Evolutionary conservation across 2,797 vertebrate species (phyloP).

Genomic region (Balearica regulorum): DNA sequence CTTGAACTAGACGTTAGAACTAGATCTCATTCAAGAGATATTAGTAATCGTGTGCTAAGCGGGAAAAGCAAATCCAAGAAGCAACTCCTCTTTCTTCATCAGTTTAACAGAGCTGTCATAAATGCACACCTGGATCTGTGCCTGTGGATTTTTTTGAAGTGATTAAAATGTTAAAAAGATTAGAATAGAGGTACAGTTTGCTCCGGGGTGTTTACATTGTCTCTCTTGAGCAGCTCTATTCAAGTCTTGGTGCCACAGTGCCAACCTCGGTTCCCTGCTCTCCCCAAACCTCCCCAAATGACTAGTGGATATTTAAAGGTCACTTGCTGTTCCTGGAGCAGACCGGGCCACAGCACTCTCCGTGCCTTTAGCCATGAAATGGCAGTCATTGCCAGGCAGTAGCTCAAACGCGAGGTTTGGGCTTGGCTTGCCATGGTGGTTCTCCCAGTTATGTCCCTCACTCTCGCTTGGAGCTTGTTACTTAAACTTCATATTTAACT

Average conservation of each 20-base stretch:
- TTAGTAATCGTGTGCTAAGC: background rate
- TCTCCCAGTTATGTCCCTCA: background rate
- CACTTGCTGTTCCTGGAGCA: background rate
- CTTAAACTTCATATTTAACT: background rate
- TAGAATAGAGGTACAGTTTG: background rate
- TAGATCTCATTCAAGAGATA: background rate
- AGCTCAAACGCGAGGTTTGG: background rate
- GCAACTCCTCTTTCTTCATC: background rate
- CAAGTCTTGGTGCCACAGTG: background rate
- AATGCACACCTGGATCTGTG: background rate
- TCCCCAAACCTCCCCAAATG: background rate
- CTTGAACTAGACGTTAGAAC: background rate
- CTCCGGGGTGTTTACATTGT: background rate
- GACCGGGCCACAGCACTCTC: background rate
- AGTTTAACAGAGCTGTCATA: background rate
- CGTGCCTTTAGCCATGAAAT: background rate
- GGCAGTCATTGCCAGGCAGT: background rate
- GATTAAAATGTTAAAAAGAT: conserved; percentile 12
- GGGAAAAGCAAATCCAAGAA: background rate
- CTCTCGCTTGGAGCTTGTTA: background rate
- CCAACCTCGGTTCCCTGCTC: background rate
- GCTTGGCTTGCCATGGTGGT: background rate
- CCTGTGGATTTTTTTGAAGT: background rate
- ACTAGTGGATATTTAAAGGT: background rate
- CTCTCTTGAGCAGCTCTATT: conserved; percentile 32